Conservation (phyloP, 1,140 invertebrate species). For the Drosophila triauraria region DNA sequence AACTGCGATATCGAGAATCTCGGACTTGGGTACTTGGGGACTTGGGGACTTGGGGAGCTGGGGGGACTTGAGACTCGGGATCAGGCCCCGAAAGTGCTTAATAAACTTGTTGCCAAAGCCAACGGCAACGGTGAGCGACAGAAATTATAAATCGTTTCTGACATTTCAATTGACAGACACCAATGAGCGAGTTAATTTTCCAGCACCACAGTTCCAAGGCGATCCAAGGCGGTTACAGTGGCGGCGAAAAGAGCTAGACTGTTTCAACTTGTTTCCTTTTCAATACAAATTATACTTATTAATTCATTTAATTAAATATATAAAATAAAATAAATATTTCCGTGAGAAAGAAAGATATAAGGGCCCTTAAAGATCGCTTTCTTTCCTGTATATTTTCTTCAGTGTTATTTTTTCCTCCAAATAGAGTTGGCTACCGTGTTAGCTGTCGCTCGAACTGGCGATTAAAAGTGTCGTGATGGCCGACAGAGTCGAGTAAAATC, state of each 20-base stretch:
- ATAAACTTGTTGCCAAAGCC: slow-evolving; percentile 74
- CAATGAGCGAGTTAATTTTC: slow-evolving; percentile 84
- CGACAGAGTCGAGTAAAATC: slow-evolving; percentile 56
- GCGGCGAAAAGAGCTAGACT: slow-evolving; percentile 18
- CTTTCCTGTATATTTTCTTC: not conserved
- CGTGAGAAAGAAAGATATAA: no score
- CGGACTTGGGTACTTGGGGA: not conserved
- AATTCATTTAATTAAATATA: not conserved
- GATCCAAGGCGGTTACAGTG: slow-evolving; percentile 42
- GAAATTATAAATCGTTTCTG: slow-evolving; percentile 84
- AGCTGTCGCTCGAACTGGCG: slow-evolving; percentile 78
- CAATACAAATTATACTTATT: no score
- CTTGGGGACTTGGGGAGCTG: not conserved
- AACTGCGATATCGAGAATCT: slow-evolving; percentile 16
- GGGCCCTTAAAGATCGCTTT: not conserved
- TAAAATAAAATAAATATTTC: not conserved
- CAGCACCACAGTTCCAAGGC: slow-evolving; percentile 48
- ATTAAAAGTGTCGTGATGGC: slow-evolving; percentile 51
- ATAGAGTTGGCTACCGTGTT: slow-evolving; percentile 66
- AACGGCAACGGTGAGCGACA: slow-evolving; percentile 54
- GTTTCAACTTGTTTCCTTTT: no score
- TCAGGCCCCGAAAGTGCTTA: slow-evolving; percentile 63
- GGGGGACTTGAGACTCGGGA: slow-evolving; percentile 14
- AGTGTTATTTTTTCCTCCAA: not conserved
- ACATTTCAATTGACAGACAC: slow-evolving; percentile 84